Percentiles rank a stretch among this genome's conserved stretches.
Evolutionary conservation across 1,140 invertebrate genomes (phyloP).

Genomic region (Eriocheir sinensis): DNA sequence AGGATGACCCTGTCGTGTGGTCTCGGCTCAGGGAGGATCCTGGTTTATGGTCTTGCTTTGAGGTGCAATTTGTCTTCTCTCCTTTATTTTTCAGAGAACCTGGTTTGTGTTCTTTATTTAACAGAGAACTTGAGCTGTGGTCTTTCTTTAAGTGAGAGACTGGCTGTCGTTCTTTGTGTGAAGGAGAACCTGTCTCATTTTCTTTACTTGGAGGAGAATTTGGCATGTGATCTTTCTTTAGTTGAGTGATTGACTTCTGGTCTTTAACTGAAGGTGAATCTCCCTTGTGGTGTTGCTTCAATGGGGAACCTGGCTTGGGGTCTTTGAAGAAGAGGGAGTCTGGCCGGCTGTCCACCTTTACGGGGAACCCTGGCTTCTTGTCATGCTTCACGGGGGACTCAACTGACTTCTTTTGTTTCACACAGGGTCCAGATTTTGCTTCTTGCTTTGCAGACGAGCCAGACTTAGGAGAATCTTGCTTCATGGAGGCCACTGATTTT

Average conservation of each 20-base stretch:
- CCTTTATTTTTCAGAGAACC: background rate
- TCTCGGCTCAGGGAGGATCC: background rate
- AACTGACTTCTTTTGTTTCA: conserved; percentile 37
- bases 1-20: background rate
- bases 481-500: conserved; percentile 28
- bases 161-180: background rate
- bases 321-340: background rate
- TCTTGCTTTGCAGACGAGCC: background rate
- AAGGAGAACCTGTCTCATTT: background rate
- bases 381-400: conserved; percentile 44
- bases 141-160: conserved; percentile 9
- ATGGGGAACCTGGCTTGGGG: background rate
- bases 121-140: background rate
- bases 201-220: background rate
- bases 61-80: no score
- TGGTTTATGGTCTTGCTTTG: conserved; percentile 14
- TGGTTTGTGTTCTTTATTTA: background rate
- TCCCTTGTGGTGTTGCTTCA: conserved; percentile 40
- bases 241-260: background rate
- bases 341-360: conserved; percentile 29
- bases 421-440: background rate
- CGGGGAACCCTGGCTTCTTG: conserved; percentile 27
- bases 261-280: background rate
- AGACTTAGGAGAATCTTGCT: conserved; percentile 26
- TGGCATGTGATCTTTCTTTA: conserved; percentile 2